phyloP scores from a whole-genome alignment of 2,888 invertebrate genomes.

The Cephus pulcher region DNA sequence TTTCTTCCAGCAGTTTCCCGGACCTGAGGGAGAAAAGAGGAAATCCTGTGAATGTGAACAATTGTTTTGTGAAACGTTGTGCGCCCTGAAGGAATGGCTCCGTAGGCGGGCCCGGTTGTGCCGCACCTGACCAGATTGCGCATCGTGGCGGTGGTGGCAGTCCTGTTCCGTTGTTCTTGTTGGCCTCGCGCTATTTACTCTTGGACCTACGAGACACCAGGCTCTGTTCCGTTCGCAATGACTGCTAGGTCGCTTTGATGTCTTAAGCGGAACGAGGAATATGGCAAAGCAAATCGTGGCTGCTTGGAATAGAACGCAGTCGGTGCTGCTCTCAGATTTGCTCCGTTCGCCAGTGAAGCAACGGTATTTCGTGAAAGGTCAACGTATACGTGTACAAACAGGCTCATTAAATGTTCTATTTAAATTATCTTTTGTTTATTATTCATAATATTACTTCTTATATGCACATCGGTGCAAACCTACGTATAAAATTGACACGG shows the following conservation, averaged over 20 bases:
- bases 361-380: conserved; percentile 27
- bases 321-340: too few relatives aligned
- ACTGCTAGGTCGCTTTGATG: too few relatives aligned
- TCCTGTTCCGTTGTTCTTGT: neutral
- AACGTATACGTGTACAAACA: neutral
- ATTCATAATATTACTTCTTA: conserved; percentile 4
- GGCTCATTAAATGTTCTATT: conserved; percentile 13
- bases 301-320: too few relatives aligned
- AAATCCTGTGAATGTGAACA: neutral
- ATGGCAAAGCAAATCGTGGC: too few relatives aligned
- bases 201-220: conserved; percentile 1
- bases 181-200: conserved; percentile 12
- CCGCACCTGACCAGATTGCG: conserved; percentile 3
- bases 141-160: neutral
- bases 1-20: too few relatives aligned
- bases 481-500: conserved; percentile 11
- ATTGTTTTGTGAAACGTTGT: neutral
- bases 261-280: too few relatives aligned
- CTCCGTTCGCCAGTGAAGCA: conserved; percentile 14
- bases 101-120: conserved; percentile 3
- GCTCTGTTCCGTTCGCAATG: neutral
- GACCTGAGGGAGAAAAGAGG: neutral
- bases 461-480: conserved; percentile 1
- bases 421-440: conserved; percentile 16
- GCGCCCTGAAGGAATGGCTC: neutral